These are phyloP conservation scores for Drosophila pectinifera DNA, from an alignment of 1,140 invertebrate species.

Conservation along the genomic window DNA sequence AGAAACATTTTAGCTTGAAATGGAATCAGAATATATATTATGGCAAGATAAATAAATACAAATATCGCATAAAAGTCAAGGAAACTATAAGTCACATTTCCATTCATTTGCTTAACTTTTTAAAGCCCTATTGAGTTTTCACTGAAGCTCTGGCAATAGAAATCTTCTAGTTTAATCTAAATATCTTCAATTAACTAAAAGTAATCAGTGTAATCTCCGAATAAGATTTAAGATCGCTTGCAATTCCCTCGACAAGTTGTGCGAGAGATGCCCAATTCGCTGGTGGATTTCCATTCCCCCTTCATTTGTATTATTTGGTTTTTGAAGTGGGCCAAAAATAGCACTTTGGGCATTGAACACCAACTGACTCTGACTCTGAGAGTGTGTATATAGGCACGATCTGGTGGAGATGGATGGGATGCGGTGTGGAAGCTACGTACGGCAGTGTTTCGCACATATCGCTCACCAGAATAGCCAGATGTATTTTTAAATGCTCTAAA, in stretches of 20 bases:
- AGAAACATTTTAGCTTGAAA: not conserved
- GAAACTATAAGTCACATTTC: no score
- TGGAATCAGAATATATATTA: not conserved
- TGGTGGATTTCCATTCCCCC: slow-evolving; percentile 22
- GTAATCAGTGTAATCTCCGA: not conserved
- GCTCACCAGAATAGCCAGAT: slow-evolving; percentile 55
- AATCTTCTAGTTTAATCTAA: no score
- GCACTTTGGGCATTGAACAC: slow-evolving; percentile 49
- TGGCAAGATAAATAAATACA: slow-evolving; percentile 19
- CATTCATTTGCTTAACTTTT: no score
- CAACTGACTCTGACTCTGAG: slow-evolving; percentile 53
- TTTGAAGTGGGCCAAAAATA: slow-evolving; percentile 40
- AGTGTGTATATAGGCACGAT: slow-evolving; percentile 16
- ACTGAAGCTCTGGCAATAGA: no score
- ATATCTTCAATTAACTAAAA: not conserved
- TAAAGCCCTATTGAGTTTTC: no score
- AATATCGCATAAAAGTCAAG: not conserved
- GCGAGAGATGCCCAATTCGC: slow-evolving; percentile 20
- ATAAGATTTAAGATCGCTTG: slow-evolving; percentile 6
- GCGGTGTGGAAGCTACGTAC: slow-evolving; percentile 20
- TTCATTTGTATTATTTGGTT: slow-evolving; percentile 30
- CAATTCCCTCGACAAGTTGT: not conserved
- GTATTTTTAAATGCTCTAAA: slow-evolving; percentile 75
- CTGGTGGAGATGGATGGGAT: slow-evolving; percentile 40
- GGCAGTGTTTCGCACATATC: slow-evolving; percentile 58